Conservation (phyloP, 2,113 vertebrate genomes). For the Entosphenus tridentatus region DNA sequence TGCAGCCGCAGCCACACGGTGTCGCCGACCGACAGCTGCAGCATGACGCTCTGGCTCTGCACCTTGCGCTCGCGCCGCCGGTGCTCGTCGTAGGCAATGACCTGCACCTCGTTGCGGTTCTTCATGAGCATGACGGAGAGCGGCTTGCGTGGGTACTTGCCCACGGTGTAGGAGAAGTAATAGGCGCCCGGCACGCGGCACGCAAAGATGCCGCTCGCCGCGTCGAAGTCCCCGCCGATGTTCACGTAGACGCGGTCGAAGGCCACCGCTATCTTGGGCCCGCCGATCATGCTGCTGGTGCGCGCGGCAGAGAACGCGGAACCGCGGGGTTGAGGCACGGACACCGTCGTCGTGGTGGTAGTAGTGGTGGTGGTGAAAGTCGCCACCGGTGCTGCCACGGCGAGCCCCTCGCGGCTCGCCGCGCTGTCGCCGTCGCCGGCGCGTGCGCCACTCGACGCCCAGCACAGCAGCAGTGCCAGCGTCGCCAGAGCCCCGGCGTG, state of each 20-base stretch:
- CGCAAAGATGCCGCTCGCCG: slow-evolving; percentile 25
- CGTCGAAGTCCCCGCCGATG: slow-evolving; percentile 27
- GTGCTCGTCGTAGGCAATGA: slow-evolving; percentile 29
- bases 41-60: slow-evolving; percentile 34
- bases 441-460: too few relatives aligned
- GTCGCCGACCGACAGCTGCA: slow-evolving; percentile 25
- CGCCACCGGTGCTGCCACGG: too few relatives aligned
- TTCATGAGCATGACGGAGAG: slow-evolving; percentile 37
- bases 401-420: too few relatives aligned
- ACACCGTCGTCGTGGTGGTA: too few relatives aligned
- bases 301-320: slow-evolving; percentile 34
- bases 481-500: too few relatives aligned
- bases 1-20: slow-evolving; percentile 29
- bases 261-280: slow-evolving; percentile 23
- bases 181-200: slow-evolving; percentile 30
- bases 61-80: slow-evolving; percentile 26
- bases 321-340: background rate
- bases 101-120: slow-evolving; percentile 32
- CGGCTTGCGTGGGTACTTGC: slow-evolving; percentile 32
- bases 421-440: too few relatives aligned
- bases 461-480: too few relatives aligned
- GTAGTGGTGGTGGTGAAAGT: too few relatives aligned
- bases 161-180: slow-evolving; percentile 33
- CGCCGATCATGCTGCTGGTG: slow-evolving; percentile 24
- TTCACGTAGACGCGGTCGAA: slow-evolving; percentile 34